Evolutionary conservation across 2,888 invertebrate species (phyloP).

Genomic region (Stratiomys singularior): DNA sequence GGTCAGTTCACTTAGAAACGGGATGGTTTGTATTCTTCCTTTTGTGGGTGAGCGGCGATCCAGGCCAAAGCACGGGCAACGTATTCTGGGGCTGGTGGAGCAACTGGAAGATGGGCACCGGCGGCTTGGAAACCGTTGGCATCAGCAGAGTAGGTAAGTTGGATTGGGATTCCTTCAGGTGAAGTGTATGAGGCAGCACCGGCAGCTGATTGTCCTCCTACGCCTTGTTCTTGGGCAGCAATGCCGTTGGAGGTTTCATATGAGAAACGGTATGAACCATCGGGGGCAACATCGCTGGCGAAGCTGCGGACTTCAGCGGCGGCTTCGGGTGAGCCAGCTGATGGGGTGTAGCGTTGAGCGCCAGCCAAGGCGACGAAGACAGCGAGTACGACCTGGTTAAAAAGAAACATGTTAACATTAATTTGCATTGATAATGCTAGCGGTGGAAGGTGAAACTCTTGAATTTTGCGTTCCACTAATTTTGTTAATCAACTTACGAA

Average conservation of each 20-base stretch:
- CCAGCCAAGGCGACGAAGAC: constrained; percentile 11
- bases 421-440: constrained; percentile 18
- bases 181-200: constrained; percentile 61
- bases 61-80: constrained; percentile 37
- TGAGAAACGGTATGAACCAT: constrained; percentile 34
- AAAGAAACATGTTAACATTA: neutral
- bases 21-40: constrained; percentile 34
- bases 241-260: constrained; percentile 43
- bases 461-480: neutral
- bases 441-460: neutral
- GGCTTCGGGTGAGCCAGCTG: neutral
- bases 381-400: constrained; percentile 18
- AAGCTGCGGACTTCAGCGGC: constrained; percentile 40
- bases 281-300: constrained; percentile 27
- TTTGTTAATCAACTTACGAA: constrained; percentile 22
- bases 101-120: constrained; percentile 37
- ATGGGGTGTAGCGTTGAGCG: constrained; percentile 16
- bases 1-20: constrained; percentile 29
- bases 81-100: constrained; percentile 44
- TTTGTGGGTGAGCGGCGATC: constrained; percentile 45
- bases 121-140: constrained; percentile 40
- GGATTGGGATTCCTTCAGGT: constrained; percentile 63
- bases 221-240: constrained; percentile 35
- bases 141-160: constrained; percentile 35
- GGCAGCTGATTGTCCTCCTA: constrained; percentile 8